Evolutionary conservation across 2,888 invertebrate species (phyloP).

Genomic region (Helicoverpa assulta): DNA sequence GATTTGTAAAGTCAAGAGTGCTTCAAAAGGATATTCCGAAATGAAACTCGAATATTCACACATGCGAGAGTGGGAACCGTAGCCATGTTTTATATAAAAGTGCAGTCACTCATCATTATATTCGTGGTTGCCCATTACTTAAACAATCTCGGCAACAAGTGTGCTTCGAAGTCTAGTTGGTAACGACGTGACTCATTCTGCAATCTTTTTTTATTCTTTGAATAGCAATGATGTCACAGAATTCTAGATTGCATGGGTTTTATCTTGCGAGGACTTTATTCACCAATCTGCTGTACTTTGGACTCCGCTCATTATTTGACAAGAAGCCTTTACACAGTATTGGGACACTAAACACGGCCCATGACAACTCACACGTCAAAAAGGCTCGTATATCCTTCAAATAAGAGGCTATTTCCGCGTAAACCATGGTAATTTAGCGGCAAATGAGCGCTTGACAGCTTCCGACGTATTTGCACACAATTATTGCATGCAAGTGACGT

Average conservation of each 20-base stretch:
- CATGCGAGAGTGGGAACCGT: background rate
- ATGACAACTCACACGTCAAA: background rate
- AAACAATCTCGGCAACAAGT: no score
- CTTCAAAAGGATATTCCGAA: slow-evolving; percentile 1
- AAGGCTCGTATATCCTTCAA: background rate
- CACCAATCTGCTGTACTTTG: no score
- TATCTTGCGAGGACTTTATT: no score
- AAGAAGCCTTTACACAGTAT: background rate
- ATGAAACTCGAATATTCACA: slow-evolving; percentile 3
- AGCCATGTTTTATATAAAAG: slow-evolving; percentile 14
- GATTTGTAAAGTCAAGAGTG: slow-evolving; percentile 16
- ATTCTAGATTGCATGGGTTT: no score
- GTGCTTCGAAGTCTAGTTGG: no score
- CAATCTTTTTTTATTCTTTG: no score
- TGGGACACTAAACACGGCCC: background rate
- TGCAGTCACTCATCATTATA: background rate
- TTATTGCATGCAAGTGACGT: slow-evolving; percentile 48
- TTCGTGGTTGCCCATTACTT: no score
- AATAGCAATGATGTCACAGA: no score
- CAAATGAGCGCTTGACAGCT: slow-evolving; percentile 50
- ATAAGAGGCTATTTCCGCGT: slow-evolving; percentile 30
- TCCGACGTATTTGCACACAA: slow-evolving; percentile 37
- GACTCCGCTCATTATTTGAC: no score
- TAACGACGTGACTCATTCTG: no score
- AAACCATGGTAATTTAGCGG: slow-evolving; percentile 23